These are phyloP conservation scores for Anniella stebbinsi DNA, from an alignment of 2,797 vertebrate species.

Conservation along the genomic window DNA sequence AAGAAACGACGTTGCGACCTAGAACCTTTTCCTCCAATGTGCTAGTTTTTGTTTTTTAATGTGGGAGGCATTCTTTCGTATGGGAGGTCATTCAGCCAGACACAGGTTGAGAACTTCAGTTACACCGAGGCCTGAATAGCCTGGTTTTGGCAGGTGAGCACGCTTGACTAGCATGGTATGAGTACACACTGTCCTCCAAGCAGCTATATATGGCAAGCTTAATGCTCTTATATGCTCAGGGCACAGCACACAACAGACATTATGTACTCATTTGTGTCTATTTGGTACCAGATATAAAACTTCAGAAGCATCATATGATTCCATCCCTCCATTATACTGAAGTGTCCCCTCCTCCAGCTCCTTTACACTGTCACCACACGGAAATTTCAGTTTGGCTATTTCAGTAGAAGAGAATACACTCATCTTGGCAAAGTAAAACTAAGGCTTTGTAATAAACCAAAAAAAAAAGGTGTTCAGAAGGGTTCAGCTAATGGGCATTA, in stretches of 20 bases:
- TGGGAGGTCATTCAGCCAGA: too few relatives aligned
- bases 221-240: background rate
- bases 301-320: background rate
- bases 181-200: background rate
- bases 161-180: background rate
- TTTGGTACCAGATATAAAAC: background rate
- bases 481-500: fast-evolving
- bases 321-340: too few relatives aligned
- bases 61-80: background rate
- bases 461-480: background rate
- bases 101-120: background rate
- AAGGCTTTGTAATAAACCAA: background rate
- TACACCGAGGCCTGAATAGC: background rate
- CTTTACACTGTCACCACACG: background rate
- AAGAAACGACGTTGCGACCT: background rate
- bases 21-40: background rate
- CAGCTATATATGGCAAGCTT: background rate
- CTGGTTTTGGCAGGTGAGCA: background rate
- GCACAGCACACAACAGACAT: background rate
- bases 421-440: fast-evolving
- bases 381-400: background rate
- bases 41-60: background rate
- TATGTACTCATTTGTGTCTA: background rate
- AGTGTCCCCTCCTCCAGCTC: too few relatives aligned
- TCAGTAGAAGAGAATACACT: fast-evolving